A percentile compares a stretch with the other conserved stretches of the same genome.
Evolutionary conservation across 2,113 vertebrate species (phyloP).

Genomic region (Rhabdornis inornatus): DNA sequence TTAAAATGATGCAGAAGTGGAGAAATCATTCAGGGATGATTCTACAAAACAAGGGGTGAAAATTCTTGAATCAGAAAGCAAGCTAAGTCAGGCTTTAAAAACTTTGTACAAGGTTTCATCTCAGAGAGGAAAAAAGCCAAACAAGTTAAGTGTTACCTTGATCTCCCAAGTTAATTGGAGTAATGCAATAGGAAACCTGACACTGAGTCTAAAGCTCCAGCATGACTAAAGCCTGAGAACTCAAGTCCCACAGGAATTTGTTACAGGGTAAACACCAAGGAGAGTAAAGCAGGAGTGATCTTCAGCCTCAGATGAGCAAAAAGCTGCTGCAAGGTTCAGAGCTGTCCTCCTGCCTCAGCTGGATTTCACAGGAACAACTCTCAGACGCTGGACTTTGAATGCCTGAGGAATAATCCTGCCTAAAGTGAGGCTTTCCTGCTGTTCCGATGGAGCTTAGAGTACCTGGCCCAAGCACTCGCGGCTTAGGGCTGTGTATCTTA

Average conservation of each 20-base stretch:
- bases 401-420: not conserved
- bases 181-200: conserved; percentile 34
- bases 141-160: not conserved
- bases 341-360: not conserved
- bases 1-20: not conserved
- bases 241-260: not conserved
- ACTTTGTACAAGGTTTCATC: not conserved
- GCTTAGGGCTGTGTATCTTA: not conserved
- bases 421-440: not conserved
- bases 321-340: not conserved
- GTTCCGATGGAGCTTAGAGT: not conserved
- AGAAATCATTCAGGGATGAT: not conserved
- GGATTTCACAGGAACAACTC: not conserved
- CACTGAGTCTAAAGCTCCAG: not conserved
- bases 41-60: not conserved
- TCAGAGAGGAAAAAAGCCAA: not conserved
- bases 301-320: not conserved
- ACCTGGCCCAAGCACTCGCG: not conserved
- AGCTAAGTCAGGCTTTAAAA: not conserved
- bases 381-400: not conserved
- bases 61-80: not conserved
- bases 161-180: not conserved
- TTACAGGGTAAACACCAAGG: not conserved
- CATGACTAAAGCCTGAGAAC: not conserved
- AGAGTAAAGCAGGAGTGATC: not conserved